Evolutionary conservation across 2,113 vertebrate species (phyloP), one percentile per base, ranked within the genome.

Genomic region (Actinemys pallida): DNA sequence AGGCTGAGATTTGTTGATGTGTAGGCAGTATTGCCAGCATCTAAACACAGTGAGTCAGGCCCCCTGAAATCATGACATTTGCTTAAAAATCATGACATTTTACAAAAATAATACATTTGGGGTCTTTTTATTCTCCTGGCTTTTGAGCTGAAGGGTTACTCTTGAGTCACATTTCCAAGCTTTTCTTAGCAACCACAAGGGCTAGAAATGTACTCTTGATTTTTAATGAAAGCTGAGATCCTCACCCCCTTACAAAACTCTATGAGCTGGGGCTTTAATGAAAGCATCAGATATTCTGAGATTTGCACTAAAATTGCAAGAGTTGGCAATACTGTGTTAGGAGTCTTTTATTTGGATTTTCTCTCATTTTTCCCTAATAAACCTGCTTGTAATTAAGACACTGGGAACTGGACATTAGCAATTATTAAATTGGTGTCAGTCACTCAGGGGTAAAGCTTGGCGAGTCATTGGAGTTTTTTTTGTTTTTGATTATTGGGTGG

Each of bases 81-180:
- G 25, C 11, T 72, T 79, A 47, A 78, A 93, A 56, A 53, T 52
- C 65, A 35, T 85, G 13, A 0, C 84, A n/a, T 54, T 11, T 84
- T 52, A 29, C 0, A 20, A 50, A 95, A 90, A 52, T 12, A 9
- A 20, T 27, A 54, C 8, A 53, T 54, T 8, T 45, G 5, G 65
- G n/a, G 10, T 39, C 65, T 72, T 72, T 20, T 5, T n/a, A 2
- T 54, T 3, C 81, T 52, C 29, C 50, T 8, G 6, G 2, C 17
- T 53, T 49, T 83, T 89, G 22, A 85, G 24, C 5, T 3, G 17
- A 69, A 50, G 7, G 57, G 27, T 24, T 6, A 12, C 47, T 17
- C 0, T 10, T 1, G 0, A 5, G 62, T 5, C 29, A 0, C 1
- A 39, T 53, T 49, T 54, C 12, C 3, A 25, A 52, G 8, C 1